phyloP scores from a whole-genome alignment of 1,140 invertebrate species.

The Bombus polaris region DNA sequence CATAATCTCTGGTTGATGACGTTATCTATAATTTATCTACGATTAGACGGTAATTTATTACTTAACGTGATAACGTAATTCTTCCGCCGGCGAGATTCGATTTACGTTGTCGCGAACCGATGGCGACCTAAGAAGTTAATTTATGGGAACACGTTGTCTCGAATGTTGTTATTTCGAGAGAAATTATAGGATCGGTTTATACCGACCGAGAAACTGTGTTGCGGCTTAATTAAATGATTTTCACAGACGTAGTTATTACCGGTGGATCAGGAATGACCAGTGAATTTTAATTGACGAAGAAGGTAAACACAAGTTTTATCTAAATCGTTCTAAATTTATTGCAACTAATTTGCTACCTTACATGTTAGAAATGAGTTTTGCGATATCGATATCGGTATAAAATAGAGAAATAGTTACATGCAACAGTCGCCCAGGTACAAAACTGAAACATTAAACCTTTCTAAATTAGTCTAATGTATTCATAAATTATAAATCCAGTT shows the following conservation, averaged over 20 bases:
- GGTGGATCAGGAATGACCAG: not conserved
- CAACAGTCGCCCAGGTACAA: not conserved
- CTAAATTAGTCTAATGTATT: not conserved
- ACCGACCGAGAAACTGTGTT: not conserved
- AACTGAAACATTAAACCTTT: not conserved
- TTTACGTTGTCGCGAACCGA: not conserved
- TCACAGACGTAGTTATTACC: not conserved
- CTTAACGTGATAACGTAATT: not conserved
- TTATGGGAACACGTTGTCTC: not conserved
- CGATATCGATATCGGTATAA: not conserved
- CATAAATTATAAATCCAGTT: not conserved
- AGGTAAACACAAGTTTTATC: not conserved
- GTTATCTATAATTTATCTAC: not conserved
- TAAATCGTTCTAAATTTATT: not conserved
- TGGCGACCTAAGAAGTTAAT: not conserved
- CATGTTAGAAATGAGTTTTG: not conserved
- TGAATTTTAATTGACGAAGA: not conserved
- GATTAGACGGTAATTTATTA: constrained; percentile 6
- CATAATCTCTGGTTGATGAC: not conserved
- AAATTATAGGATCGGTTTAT: not conserved
- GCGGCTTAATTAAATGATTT: not conserved
- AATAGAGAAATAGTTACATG: not conserved
- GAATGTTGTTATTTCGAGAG: not conserved
- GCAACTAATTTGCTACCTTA: not conserved
- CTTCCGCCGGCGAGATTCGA: not conserved